A percentile compares a stretch with the other conserved stretches of the same genome.
Evolutionary conservation across 2,797 vertebrate species (phyloP).

Genomic region (Sebastes nivosus): DNA sequence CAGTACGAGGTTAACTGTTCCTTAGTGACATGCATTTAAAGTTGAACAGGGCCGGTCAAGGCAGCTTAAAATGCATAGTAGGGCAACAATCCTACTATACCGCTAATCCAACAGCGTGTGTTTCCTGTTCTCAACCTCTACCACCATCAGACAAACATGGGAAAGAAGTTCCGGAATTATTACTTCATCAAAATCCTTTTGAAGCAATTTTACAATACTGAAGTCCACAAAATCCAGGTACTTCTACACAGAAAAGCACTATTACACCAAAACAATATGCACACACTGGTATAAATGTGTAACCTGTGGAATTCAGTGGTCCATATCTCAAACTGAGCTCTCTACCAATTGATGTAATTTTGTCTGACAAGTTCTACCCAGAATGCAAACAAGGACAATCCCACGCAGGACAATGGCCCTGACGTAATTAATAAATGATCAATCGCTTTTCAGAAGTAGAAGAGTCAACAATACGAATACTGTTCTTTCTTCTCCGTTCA

Average conservation of each 20-base stretch:
- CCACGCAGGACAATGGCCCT: conserved; percentile 6
- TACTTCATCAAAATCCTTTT: not conserved
- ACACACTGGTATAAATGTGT: not conserved
- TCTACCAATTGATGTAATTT: not conserved
- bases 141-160: not conserved
- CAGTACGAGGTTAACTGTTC: conserved; percentile 5
- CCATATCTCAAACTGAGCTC: not conserved
- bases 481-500: not conserved
- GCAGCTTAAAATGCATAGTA: not conserved
- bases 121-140: not conserved
- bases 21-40: conserved; percentile 16
- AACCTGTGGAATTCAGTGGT: not conserved
- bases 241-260: not conserved
- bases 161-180: not conserved
- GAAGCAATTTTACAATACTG: not conserved
- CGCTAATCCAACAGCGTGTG: not conserved
- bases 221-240: not conserved
- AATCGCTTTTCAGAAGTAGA: not conserved
- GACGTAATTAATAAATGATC: not conserved
- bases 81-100: not conserved
- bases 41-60: not conserved
- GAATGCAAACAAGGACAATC: conserved; percentile 14
- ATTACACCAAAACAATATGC: not conserved
- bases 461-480: conserved; percentile 19
- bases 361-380: conserved; percentile 6